Evolutionary conservation across 2,113 vertebrate genomes (phyloP).

Genomic region (Euleptes europaea): DNA sequence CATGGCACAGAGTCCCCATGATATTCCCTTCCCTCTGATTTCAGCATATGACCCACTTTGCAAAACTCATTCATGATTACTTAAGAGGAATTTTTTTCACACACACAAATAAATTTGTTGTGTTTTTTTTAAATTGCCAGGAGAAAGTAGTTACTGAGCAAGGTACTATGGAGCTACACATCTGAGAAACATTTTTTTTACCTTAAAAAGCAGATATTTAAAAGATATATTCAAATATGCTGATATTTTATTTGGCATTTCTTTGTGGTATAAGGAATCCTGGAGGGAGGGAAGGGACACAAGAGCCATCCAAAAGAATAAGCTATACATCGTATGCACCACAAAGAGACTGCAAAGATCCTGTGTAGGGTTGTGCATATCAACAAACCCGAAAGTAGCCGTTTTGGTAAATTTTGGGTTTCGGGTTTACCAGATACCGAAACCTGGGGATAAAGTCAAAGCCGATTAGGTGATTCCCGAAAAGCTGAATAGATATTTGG

Average conservation of each 20-base stretch:
- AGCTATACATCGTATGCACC: not conserved
- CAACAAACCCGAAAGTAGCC: no score
- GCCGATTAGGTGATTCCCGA: no score
- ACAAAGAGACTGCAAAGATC: not conserved
- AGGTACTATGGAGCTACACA: not conserved
- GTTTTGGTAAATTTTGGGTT: no score
- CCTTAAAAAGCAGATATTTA: not conserved
- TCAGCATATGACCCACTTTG: not conserved
- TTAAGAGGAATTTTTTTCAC: no score
- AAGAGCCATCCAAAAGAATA: not conserved
- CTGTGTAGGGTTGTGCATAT: no score
- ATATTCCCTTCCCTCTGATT: not conserved
- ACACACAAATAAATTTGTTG: no score
- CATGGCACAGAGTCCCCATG: no score
- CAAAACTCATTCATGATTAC: not conserved
- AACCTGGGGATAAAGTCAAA: no score
- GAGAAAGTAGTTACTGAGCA: not conserved
- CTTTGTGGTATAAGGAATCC: not conserved
- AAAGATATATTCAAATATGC: not conserved
- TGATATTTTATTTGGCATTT: not conserved
- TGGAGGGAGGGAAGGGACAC: not conserved
- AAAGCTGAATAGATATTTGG: no score
- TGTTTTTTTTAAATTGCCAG: not conserved
- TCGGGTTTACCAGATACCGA: no score
- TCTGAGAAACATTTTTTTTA: no score